Evolutionary conservation across 2,113 vertebrate genomes (phyloP).

Genomic region (Cheirogaleus medius): DNA sequence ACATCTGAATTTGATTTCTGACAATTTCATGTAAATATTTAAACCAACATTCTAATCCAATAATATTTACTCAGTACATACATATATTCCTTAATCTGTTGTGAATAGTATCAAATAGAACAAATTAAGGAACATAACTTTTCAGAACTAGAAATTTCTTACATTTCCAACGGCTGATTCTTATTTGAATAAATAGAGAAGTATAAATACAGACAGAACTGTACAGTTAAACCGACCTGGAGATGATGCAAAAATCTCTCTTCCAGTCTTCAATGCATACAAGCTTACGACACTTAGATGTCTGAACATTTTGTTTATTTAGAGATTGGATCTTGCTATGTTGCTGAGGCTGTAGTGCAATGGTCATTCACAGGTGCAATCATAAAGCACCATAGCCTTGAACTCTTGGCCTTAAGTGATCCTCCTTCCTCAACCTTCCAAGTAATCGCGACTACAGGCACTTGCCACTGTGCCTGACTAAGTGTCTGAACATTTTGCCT

Average conservation of each 20-base stretch:
- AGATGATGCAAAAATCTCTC: background rate
- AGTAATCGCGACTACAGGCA: background rate
- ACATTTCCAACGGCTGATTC: constrained; percentile 35
- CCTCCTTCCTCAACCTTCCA: background rate
- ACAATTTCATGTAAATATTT: constrained; percentile 47
- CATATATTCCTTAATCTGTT: background rate
- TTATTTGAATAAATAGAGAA: constrained; percentile 41
- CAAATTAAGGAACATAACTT: constrained; percentile 18
- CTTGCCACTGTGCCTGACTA: background rate
- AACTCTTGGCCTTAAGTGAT: background rate
- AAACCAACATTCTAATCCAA: constrained; percentile 36
- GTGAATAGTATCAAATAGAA: background rate
- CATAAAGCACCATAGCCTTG: background rate
- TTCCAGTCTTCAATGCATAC: background rate
- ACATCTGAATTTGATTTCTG: constrained; percentile 59
- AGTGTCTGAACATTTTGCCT: background rate
- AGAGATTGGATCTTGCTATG: background rate
- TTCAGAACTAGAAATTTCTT: background rate
- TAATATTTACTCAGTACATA: constrained; percentile 16
- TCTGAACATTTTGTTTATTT: background rate
- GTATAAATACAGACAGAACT: background rate
- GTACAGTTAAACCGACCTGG: background rate
- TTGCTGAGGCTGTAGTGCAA: background rate
- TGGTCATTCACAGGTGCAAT: background rate
- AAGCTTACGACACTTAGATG: background rate